Percentiles rank a stretch among this genome's conserved stretches.
Evolutionary conservation across 1,140 invertebrate genomes (phyloP).

Genomic region (Pomacea maculata): DNA sequence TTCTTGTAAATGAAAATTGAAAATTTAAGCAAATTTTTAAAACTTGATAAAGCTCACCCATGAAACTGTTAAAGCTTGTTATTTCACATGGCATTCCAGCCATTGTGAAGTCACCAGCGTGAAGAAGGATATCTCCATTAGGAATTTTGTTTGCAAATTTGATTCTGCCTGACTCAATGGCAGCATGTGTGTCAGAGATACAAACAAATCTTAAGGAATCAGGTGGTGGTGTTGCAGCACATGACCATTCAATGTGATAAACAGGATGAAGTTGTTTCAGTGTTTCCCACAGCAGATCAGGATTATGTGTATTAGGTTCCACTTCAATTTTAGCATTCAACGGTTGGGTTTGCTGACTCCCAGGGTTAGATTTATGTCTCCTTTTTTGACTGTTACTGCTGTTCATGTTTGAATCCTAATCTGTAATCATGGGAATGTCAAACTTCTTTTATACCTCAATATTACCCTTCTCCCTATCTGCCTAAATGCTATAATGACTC

Average conservation of each 20-base stretch:
- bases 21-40: neutral
- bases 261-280: conserved; percentile 14
- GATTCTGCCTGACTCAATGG: conserved; percentile 14
- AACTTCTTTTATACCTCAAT: neutral
- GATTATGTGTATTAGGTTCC: conserved; percentile 15
- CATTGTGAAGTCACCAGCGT: conserved; percentile 86
- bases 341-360: neutral
- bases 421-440: neutral
- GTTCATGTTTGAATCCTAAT: neutral
- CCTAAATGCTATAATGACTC: too few species aligned
- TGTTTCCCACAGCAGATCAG: conserved; percentile 17
- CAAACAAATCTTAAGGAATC: conserved; percentile 79
- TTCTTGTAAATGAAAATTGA: neutral
- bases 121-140: conserved; percentile 82
- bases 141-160: conserved; percentile 6
- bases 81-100: conserved; percentile 80
- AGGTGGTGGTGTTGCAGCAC: neutral
- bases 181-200: conserved; percentile 83
- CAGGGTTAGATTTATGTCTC: neutral
- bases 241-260: conserved; percentile 13
- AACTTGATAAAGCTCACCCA: conserved; percentile 70
- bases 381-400: neutral
- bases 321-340: conserved; percentile 52
- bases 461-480: too few species aligned
- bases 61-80: conserved; percentile 81